Evolutionary conservation across 1,140 invertebrate genomes (phyloP).

Genomic region (Whitmania pigra): DNA sequence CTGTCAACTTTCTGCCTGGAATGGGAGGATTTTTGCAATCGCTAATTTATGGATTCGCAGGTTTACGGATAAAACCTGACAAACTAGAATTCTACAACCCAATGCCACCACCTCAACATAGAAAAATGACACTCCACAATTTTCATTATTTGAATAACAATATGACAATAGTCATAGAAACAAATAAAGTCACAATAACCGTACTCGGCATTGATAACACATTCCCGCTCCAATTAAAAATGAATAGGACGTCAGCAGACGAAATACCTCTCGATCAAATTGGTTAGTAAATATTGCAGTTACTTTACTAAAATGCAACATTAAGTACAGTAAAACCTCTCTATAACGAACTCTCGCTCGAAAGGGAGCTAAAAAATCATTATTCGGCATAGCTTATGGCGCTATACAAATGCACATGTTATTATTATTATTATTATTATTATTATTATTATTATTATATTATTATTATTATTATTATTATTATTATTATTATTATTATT

Average conservation of each 20-base stretch:
- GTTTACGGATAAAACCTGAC: constrained; percentile 22
- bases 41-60: constrained; percentile 25
- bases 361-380: too few relatives aligned
- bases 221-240: constrained; percentile 18
- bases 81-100: constrained; percentile 22
- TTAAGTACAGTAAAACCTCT: too few relatives aligned
- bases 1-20: constrained; percentile 24
- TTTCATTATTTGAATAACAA: constrained; percentile 22
- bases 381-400: too few relatives aligned
- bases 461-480: too few relatives aligned
- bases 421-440: too few relatives aligned
- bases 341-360: too few relatives aligned
- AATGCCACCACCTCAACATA: constrained; percentile 18
- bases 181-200: constrained; percentile 15
- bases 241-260: constrained; percentile 4
- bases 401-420: too few relatives aligned
- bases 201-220: constrained; percentile 8
- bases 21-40: constrained; percentile 25
- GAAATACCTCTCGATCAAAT: constrained; percentile 12
- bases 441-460: too few relatives aligned
- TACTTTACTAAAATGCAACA: not conserved
- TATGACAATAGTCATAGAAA: constrained; percentile 22
- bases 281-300: not conserved
- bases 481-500: too few relatives aligned
- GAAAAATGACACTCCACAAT: constrained; percentile 9